Percentiles rank a stretch among this genome's conserved stretches.
phyloP scores from a whole-genome alignment of 2,888 invertebrate species.

The Leptopilina syphax region DNA sequence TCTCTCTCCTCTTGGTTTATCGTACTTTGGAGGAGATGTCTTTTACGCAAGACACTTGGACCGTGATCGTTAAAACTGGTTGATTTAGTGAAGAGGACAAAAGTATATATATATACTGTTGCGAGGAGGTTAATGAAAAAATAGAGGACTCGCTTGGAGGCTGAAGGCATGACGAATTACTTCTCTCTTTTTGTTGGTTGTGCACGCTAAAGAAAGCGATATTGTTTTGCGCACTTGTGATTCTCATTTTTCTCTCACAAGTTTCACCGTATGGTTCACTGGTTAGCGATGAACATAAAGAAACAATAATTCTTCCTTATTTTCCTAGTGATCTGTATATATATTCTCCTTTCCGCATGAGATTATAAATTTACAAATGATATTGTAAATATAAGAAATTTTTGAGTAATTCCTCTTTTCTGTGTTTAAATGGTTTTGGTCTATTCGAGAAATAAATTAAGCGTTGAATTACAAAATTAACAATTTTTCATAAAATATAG shows the following conservation, averaged over 20 bases:
- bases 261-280: background rate
- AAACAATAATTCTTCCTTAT: no score
- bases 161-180: conserved; percentile 31
- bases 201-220: background rate
- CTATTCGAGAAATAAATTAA: no score
- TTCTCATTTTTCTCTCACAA: background rate
- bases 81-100: conserved; percentile 40
- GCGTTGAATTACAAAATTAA: no score
- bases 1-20: conserved; percentile 11
- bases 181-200: background rate
- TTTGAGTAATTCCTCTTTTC: no score
- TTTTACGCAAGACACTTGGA: conserved; percentile 22
- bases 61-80: conserved; percentile 38
- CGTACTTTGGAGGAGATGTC: conserved; percentile 32
- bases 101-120: conserved; percentile 22
- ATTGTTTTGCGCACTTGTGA: conserved; percentile 11
- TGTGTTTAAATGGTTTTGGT: no score
- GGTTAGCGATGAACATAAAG: no score
- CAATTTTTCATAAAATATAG: no score
- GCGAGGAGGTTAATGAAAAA: conserved; percentile 37
- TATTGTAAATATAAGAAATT: no score
- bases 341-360: no score
- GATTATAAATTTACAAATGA: no score
- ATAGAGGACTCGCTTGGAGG: background rate
- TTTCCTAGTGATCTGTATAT: no score